Evolutionary conservation across 2,888 invertebrate species (phyloP).

Genomic region (Monoplex corrugatus): DNA sequence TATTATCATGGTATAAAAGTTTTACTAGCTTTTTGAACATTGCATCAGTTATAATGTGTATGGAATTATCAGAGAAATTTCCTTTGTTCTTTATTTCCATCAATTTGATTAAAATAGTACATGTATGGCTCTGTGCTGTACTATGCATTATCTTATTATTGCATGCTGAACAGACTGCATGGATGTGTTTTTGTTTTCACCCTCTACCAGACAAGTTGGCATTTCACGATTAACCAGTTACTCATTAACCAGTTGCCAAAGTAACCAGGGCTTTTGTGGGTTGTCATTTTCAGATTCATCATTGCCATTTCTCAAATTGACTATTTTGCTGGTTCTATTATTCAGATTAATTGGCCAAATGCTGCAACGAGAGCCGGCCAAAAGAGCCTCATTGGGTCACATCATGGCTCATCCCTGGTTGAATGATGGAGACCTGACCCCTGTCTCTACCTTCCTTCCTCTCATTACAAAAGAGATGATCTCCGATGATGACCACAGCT

Average conservation of each 20-base stretch:
- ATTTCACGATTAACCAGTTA: no score
- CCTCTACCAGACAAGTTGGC: neutral
- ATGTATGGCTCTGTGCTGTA: no score
- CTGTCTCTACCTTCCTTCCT: constrained; percentile 83
- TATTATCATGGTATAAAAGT: no score
- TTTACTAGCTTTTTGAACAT: no score
- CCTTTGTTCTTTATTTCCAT: no score
- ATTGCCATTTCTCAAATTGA: neutral
- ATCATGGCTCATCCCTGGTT: constrained; percentile 94
- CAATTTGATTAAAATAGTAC: no score
- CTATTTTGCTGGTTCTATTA: neutral
- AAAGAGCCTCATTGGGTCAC: constrained; percentile 92
- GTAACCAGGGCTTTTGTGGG: neutral
- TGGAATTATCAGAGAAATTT: no score
- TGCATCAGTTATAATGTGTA: no score
- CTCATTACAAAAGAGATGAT: constrained; percentile 94
- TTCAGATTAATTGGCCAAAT: constrained; percentile 93
- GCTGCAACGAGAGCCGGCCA: constrained; percentile 96
- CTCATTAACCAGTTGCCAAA: no score
- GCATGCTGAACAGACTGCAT: neutral
- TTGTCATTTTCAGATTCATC: neutral
- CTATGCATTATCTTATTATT: neutral
- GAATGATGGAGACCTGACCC: constrained; percentile 62
- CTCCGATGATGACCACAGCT: constrained; percentile 93
- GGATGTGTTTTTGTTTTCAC: neutral